Percentiles rank a stretch among this genome's conserved stretches.
Conservation (phyloP, 2,888 invertebrate species). For the Aporophyla lueneburgensis region DNA sequence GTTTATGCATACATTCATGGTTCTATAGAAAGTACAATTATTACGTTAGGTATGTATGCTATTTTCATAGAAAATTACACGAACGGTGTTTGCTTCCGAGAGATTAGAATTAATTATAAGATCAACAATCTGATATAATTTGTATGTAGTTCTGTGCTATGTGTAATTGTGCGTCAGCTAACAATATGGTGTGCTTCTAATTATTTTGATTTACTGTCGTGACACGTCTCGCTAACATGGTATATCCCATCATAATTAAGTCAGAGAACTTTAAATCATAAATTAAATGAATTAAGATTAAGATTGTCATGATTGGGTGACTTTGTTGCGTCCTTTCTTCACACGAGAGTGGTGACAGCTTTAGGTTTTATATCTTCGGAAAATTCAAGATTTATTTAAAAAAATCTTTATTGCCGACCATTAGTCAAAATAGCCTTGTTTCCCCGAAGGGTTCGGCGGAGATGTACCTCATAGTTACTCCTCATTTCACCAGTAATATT, state of each 20-base stretch:
- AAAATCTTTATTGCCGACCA: too few relatives aligned
- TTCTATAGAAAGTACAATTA: conserved; percentile 64
- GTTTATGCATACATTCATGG: conserved; percentile 57
- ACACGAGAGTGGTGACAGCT: not conserved
- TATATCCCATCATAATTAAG: conserved; percentile 9
- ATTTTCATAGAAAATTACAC: conserved; percentile 64
- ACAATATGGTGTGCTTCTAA: conserved; percentile 10
- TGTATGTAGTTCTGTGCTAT: conserved; percentile 37
- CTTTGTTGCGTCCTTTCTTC: not conserved
- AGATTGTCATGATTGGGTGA: not conserved
- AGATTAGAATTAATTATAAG: conserved; percentile 60
- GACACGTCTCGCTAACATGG: not conserved
- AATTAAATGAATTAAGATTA: not conserved
- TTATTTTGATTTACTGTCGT: conserved; percentile 29
- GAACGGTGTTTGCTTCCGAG: conserved; percentile 56
- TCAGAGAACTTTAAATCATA: not conserved
- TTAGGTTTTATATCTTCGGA: not conserved
- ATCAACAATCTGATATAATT: conserved; percentile 59
- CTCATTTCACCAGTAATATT: too few relatives aligned
- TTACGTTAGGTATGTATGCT: conserved; percentile 27
- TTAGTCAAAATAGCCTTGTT: too few relatives aligned
- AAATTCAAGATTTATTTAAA: too few relatives aligned
- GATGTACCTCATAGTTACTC: too few relatives aligned
- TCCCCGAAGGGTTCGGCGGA: too few relatives aligned
- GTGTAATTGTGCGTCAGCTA: conserved; percentile 28